Evolutionary conservation across 1,140 invertebrate genomes (phyloP).

Genomic region (Bicyclus anynana): DNA sequence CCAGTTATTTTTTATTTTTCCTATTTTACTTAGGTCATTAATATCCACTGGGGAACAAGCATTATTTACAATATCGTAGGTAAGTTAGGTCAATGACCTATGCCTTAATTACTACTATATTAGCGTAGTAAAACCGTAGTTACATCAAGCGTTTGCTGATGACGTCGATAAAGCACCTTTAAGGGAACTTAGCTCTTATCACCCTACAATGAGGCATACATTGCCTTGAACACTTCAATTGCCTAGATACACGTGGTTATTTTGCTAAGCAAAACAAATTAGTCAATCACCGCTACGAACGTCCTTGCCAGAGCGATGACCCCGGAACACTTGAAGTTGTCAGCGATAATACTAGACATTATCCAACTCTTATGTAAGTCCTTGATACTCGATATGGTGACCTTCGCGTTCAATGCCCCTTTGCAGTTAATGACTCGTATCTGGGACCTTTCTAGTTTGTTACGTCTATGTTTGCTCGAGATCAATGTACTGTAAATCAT

Average conservation of each 20-base stretch:
- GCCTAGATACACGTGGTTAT: constrained; percentile 37
- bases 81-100: constrained; percentile 11
- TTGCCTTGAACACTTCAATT: constrained; percentile 9
- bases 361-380: constrained; percentile 56
- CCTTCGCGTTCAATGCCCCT: constrained; percentile 55
- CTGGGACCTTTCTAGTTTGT: constrained; percentile 1
- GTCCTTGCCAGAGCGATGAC: constrained; percentile 60
- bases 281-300: constrained; percentile 38
- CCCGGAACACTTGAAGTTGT: constrained; percentile 52
- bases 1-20: too few relatives aligned
- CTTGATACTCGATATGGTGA: constrained; percentile 49
- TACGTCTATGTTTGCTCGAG: constrained; percentile 22
- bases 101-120: constrained; percentile 15
- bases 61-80: neutral
- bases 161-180: neutral
- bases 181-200: constrained; percentile 9
- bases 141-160: constrained; percentile 7
- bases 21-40: neutral
- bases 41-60: too few relatives aligned
- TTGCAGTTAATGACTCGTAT: constrained; percentile 36
- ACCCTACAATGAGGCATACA: constrained; percentile 3
- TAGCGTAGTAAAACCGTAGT: constrained; percentile 20
- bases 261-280: constrained; percentile 37
- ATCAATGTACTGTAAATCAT: constrained; percentile 14
- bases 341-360: constrained; percentile 48